Percentiles rank a stretch among this genome's conserved stretches.
Conservation (phyloP, 2,113 vertebrate genomes). For the Brachirus orientalis region DNA sequence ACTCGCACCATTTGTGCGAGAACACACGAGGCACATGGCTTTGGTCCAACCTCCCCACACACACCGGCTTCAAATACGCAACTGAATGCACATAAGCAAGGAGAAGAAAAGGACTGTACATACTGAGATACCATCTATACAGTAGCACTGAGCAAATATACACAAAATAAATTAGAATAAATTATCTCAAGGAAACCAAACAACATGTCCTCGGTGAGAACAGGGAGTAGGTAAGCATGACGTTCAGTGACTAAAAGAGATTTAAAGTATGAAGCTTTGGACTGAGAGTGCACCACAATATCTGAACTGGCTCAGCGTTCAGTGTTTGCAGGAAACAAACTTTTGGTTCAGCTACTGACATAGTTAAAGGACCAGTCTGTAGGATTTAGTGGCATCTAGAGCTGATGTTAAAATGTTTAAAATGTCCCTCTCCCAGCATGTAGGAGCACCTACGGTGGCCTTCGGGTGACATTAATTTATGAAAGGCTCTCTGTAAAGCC, state of each 20-base stretch:
- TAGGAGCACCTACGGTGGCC: too few species aligned
- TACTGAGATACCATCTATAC: conserved; percentile 73
- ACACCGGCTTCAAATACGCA: conserved; percentile 60
- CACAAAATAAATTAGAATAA: conserved; percentile 82
- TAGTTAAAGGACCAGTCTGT: not conserved
- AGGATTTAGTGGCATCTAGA: not conserved
- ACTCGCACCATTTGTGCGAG: conserved; percentile 56
- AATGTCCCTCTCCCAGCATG: too few species aligned
- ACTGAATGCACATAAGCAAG: conserved; percentile 61
- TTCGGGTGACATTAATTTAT: too few species aligned
- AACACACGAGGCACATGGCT: conserved; percentile 76
- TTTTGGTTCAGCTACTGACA: conserved; percentile 55
- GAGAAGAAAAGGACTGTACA: conserved; percentile 71
- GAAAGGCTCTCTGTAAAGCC: too few species aligned
- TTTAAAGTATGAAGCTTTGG: conserved; percentile 11
- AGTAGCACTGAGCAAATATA: conserved; percentile 78
- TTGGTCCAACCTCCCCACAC: conserved; percentile 67
- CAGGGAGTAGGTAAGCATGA: conserved; percentile 62
- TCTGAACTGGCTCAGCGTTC: conserved; percentile 78
- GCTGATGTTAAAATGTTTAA: too few species aligned
- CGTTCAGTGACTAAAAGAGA: not conserved
- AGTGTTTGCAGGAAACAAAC: conserved; percentile 79
- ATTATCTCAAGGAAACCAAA: conserved; percentile 66
- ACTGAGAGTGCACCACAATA: conserved; percentile 41
- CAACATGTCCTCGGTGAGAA: conserved; percentile 24